phyloP scores from a whole-genome alignment of 2,888 invertebrate genomes.

The Chrysopilus asiliformis region DNA sequence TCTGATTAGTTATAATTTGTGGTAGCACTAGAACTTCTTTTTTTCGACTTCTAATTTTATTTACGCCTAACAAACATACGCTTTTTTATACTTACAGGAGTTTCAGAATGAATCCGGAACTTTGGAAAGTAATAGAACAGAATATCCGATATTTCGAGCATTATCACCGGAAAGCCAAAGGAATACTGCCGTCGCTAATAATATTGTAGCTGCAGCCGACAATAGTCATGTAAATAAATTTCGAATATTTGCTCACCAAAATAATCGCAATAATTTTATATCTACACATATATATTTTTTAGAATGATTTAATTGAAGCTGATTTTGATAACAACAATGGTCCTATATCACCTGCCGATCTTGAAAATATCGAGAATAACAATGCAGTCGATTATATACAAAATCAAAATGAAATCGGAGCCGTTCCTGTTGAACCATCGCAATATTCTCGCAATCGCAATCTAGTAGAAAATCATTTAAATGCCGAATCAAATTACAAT shows the following conservation, averaged over 20 bases:
- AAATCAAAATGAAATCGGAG: conserved; percentile 16
- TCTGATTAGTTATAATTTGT: no score
- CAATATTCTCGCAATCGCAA: conserved; percentile 12
- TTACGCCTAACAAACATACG: no score
- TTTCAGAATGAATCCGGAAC: conserved; percentile 18
- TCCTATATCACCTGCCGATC: conserved; percentile 41
- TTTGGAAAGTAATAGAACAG: conserved; percentile 14
- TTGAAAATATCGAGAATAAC: conserved; percentile 45
- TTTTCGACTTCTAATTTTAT: no score
- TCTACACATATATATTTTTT: no score
- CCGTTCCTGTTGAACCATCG: conserved; percentile 8
- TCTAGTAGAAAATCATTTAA: no score
- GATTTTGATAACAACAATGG: conserved; percentile 41
- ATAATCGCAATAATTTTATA: not conserved
- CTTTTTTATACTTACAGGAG: conserved; percentile 17
- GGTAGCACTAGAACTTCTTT: no score
- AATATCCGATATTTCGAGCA: conserved; percentile 19
- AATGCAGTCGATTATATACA: conserved; percentile 40
- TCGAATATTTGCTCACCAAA: not conserved
- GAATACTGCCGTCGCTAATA: conserved; percentile 3
- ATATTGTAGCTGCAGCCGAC: conserved; percentile 6
- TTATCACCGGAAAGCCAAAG: conserved; percentile 15
- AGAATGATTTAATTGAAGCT: conserved; percentile 14
- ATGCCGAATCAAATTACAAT: no score
- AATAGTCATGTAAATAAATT: conserved; percentile 12